These are phyloP conservation scores for Hetaerina americana DNA, from an alignment of 1,140 invertebrate genomes.

Conservation along the genomic window DNA sequence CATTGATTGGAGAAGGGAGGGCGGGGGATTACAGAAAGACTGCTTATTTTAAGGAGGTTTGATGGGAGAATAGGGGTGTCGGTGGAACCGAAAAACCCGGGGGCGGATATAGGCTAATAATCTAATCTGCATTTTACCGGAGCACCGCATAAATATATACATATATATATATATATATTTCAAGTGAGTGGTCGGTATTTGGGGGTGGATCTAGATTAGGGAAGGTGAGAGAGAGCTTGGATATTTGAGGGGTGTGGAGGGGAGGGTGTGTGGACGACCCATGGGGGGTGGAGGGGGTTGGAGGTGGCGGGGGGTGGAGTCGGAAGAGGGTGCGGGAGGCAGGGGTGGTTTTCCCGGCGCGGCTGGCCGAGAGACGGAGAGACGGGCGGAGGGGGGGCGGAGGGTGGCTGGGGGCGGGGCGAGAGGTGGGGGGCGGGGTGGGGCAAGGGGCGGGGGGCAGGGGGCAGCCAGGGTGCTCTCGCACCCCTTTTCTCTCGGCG, in stretches of 20 bases:
- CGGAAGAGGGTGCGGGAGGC: slow-evolving; percentile 6
- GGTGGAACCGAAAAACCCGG: too few relatives aligned
- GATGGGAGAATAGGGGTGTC: too few relatives aligned
- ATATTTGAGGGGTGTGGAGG: not conserved
- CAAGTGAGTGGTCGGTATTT: not conserved
- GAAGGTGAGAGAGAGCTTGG: not conserved
- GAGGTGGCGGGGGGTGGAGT: slow-evolving; percentile 5
- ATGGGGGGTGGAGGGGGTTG: not conserved
- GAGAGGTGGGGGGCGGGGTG: not conserved
- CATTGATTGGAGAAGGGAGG: too few relatives aligned
- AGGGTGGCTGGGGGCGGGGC: not conserved
- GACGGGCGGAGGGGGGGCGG: not conserved
- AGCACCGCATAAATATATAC: not conserved
- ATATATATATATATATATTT: too few relatives aligned
- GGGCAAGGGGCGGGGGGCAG: slow-evolving; percentile 9
- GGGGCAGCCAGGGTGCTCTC: not conserved
- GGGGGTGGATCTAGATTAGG: not conserved
- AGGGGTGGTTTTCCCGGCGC: too few relatives aligned
- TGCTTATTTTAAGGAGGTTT: too few relatives aligned
- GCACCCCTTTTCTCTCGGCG: too few relatives aligned
- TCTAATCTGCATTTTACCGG: not conserved
- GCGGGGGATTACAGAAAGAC: too few relatives aligned
- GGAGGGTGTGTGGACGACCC: not conserved
- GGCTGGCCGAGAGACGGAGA: too few relatives aligned
- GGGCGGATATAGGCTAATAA: too few relatives aligned